Base-by-base conservation (phyloP, 2,113 vertebrate genomes). In the Chloropsis hardwickii region DNA sequence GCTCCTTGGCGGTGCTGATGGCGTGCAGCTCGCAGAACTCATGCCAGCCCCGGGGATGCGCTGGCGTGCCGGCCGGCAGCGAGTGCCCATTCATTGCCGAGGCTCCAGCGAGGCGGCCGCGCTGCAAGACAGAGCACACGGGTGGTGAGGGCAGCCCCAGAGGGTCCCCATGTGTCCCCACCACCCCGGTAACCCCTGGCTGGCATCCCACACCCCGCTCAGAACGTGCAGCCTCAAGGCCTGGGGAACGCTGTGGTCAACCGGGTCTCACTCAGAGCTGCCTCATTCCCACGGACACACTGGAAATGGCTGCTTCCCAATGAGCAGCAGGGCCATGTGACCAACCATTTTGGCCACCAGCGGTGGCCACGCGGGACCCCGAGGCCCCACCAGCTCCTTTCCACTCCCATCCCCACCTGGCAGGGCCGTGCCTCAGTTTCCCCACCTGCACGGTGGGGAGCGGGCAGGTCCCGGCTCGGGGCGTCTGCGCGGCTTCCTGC, bases 11-110 rank as follows among this genome's bases (percentile, higher is more conserved):
- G 4, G 99, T 97, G 88, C 98, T 98, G 86, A 98, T 98, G 66
- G 99, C 99, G 35, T 99, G 99, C 90, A 98, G 98, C 98, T 99
- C 99, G 21, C 99, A 99, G 98, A 99, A 99, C 96, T 99, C 99
- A 97, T 98, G 98, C 99, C 99, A 99, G 98, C 99, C 98, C 92
- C 98, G 97, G 14, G 98, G 98, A 96, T 97, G 95, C 53, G 97
- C 91, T 77, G 97, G 97, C 94, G 98, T 97, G 85, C 97, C 95
- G 84, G 81, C 69, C 1, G 77, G 90, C 96, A 99, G 97, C 97
- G 98, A 96, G 97, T 99, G 99, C 97, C 99, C 99, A 98, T 99
- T 99, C 99, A 99, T 99, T 98, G 99, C 98, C 98, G 98, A 98
- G 98, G 98, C 97, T 98, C 98, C 97, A 97, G 97, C 95, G 94